Conservation (phyloP, 2,797 vertebrate species). For the Diplodus puntazzo region DNA sequence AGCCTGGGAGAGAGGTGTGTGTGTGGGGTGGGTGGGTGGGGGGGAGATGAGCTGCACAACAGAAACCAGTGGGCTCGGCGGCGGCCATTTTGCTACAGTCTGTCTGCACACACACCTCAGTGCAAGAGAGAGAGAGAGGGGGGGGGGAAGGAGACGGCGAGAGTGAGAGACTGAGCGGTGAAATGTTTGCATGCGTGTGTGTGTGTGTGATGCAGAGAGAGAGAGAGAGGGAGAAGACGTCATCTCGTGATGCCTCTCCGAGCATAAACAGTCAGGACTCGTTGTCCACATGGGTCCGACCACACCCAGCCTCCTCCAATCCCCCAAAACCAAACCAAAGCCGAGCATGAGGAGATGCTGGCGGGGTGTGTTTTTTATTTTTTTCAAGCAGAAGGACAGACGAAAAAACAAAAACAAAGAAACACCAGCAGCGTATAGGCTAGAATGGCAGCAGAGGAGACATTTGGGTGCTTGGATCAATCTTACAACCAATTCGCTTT, state of each 20-base stretch:
- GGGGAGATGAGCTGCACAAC: conserved; percentile 57
- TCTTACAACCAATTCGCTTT: conserved; percentile 16
- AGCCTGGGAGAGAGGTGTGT: conserved; percentile 28
- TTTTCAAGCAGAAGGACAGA: neutral
- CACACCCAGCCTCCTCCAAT: conserved; percentile 53
- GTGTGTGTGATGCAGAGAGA: conserved; percentile 31
- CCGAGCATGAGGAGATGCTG: conserved; percentile 7
- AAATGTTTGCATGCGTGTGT: conserved; percentile 40
- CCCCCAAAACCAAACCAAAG: too few relatives aligned
- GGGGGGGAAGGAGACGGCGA: conserved; percentile 20
- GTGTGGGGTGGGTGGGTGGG: neutral
- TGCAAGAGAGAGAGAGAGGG: conserved; percentile 30
- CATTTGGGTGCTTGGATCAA: conserved; percentile 22
- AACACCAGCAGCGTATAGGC: neutral
- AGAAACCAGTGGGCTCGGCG: conserved; percentile 68
- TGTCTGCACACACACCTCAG: conserved; percentile 77
- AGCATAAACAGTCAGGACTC: conserved; percentile 44
- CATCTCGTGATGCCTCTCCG: conserved; percentile 32
- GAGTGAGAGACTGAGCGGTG: conserved; percentile 29
- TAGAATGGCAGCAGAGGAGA: conserved; percentile 22
- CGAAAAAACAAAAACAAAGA: conserved; percentile 15
- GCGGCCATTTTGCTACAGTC: conserved; percentile 84
- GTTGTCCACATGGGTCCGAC: conserved; percentile 41
- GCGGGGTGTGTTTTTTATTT: conserved; percentile 7
- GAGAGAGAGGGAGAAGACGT: conserved; percentile 36